phyloP scores from a whole-genome alignment of 2,888 invertebrate species.

The Rotaria socialis region DNA sequence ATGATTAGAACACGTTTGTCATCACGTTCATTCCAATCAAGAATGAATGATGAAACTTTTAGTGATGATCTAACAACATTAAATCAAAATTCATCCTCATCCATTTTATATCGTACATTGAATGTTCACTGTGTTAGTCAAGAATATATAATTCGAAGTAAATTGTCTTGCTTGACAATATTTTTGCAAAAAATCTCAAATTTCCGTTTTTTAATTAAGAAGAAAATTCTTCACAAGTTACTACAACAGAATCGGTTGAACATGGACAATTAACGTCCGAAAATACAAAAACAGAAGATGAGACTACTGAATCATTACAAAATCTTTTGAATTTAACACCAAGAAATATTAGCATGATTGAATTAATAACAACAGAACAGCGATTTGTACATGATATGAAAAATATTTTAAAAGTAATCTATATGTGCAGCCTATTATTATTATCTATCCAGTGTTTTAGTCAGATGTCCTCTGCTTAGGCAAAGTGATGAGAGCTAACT shows the following conservation, averaged over 20 bases:
- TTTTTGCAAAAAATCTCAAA: background rate
- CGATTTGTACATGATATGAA: background rate
- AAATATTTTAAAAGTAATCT: background rate
- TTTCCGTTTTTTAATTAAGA: background rate
- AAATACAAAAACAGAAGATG: background rate
- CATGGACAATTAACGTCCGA: background rate
- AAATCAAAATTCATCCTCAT: constrained; percentile 2
- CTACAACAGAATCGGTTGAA: background rate
- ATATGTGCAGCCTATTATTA: background rate
- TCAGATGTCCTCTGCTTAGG: no score
- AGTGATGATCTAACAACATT: constrained; percentile 9
- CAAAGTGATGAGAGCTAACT: no score
- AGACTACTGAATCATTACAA: background rate
- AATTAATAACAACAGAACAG: background rate
- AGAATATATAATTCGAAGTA: background rate
- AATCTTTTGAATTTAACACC: background rate
- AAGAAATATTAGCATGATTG: background rate
- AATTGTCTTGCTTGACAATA: background rate
- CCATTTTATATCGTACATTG: background rate
- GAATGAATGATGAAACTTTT: background rate
- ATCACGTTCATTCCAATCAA: background rate
- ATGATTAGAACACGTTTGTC: background rate
- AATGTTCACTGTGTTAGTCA: background rate
- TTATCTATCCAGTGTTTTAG: no score
- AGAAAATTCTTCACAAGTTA: background rate